phyloP scores from a whole-genome alignment of 2,113 vertebrate genomes.

The Felis chaus region DNA sequence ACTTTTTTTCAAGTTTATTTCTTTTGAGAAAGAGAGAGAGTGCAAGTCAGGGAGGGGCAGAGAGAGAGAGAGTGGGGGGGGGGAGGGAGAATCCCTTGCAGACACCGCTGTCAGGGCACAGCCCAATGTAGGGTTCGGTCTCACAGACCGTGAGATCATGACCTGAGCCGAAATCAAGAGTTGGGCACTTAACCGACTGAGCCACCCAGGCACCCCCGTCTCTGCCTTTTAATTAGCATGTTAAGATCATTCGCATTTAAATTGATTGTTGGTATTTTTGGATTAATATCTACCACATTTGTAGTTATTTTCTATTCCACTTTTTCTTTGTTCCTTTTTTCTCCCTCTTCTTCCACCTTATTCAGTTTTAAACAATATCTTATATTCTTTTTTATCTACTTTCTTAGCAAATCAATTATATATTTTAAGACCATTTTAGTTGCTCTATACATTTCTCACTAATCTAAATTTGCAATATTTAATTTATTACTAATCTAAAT shows the following conservation, averaged over 20 bases:
- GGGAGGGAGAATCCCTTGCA: too few species aligned
- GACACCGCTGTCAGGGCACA: too few species aligned
- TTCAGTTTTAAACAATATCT: background rate
- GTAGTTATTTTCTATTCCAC: background rate
- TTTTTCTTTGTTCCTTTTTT: background rate
- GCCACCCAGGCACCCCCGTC: background rate
- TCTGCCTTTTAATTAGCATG: background rate
- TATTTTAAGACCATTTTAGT: background rate
- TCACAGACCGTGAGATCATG: too few species aligned
- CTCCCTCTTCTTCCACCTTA: background rate
- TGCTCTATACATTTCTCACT: background rate
- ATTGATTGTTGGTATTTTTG: background rate
- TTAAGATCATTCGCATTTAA: background rate
- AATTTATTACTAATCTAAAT: background rate
- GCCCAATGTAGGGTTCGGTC: too few species aligned
- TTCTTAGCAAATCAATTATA: background rate
- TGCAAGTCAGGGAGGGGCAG: too few species aligned
- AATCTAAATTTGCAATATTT: background rate
- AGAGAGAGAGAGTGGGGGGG: too few species aligned
- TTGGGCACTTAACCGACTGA: too few species aligned
- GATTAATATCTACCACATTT: background rate
- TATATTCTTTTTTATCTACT: background rate
- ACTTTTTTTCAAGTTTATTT: too few species aligned
- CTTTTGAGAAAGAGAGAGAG: too few species aligned
- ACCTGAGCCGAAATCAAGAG: too few species aligned